Base-by-base conservation (phyloP, 2,797 vertebrate genomes). In the Somateria mollissima region DNA sequence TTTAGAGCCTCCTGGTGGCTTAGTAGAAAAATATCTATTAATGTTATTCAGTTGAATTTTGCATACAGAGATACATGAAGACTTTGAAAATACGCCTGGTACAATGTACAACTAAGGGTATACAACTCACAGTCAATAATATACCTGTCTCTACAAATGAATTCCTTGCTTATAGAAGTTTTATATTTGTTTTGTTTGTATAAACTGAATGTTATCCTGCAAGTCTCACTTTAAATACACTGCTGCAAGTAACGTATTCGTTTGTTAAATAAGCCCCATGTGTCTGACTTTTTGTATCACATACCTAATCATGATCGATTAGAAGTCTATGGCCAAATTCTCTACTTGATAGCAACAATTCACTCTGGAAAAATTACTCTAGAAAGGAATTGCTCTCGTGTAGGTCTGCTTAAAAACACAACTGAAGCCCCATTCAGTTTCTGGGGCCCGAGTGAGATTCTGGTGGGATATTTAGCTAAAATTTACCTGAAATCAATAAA, bases 1-100 rank as follows among this genome's bases (percentile, higher is more conserved):
- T 96, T 89, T 96, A 93, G 92, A 97, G 96, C 97, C 97, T 97
- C 97, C 97, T 98, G 75, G 97, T 98, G 98, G 96, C 66, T 96
- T 58, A 79, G 82, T 66, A 82, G 78, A 37, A 94, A 97, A 98
- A 96, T 67, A 84, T 91, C 95, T 84, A 36, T 84, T 91, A 41
- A 34, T 74, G 36, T 41, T 36, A 62, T 41, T 92, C 30, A 70
- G 16, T 43, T 64, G 87, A 86, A 73, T 18, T 90, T 28, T 41
- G 18, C 24, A 81, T 61, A 13, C 61, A 65, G 74, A 85, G 73
- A 54, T 45, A 45, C 17, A 77, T 8, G 5, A 79, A 72, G 64
- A 64, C 10, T 94, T 95, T 70, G 37, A 41, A 64, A 41, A 30
- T 21, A 19, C 14, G 5, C 27, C 37, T 64, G 27, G 37, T 30